Conservation (phyloP, 2,888 invertebrate species). For the Oxycera nigricornis region DNA sequence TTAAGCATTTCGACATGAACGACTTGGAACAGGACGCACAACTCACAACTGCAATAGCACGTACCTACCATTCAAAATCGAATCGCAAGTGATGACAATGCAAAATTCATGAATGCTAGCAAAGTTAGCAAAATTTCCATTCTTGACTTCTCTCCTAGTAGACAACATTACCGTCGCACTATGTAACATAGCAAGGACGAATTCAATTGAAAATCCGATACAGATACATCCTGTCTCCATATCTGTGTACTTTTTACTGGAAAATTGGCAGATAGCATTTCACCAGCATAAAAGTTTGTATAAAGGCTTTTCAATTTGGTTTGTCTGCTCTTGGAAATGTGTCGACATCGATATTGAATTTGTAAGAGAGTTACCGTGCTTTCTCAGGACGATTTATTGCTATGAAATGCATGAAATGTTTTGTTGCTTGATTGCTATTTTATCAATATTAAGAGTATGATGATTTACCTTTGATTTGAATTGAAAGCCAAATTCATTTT, state of each 20-base stretch:
- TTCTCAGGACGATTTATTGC: no score
- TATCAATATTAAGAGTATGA: no score
- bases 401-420: no score
- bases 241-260: background rate
- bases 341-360: background rate
- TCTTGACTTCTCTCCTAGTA: background rate
- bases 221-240: background rate
- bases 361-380: background rate
- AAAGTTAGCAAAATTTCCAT: constrained; percentile 16
- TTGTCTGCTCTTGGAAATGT: background rate
- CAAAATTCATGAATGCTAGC: constrained; percentile 11
- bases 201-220: background rate
- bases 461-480: no score
- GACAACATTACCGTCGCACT: background rate
- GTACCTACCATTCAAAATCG: constrained; percentile 13
- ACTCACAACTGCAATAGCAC: background rate
- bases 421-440: no score
- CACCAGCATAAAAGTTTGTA: background rate
- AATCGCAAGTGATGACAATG: constrained; percentile 7
- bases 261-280: constrained; percentile 11
- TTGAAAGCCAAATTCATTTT: no score
- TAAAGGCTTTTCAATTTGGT: background rate
- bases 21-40: background rate
- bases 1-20: constrained; percentile 3
- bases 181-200: background rate